Percentiles rank a stretch among this genome's conserved stretches.
These are phyloP conservation scores for Eumacrocentrus americanus DNA, from an alignment of 2,888 invertebrate genomes.

Conservation along the genomic window DNA sequence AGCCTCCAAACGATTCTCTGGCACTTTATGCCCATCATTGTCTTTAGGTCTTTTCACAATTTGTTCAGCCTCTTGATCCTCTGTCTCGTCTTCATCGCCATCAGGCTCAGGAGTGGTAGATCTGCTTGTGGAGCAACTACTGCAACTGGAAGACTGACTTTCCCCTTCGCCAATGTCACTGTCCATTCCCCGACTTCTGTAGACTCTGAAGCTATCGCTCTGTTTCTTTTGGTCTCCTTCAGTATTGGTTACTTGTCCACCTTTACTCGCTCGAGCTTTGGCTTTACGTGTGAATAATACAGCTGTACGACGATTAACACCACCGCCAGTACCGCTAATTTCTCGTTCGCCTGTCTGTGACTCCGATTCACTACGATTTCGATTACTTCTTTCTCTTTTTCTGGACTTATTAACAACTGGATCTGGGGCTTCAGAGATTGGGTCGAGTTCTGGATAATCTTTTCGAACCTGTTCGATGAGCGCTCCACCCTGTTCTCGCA, in stretches of 20 bases:
- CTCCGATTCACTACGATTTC: conserved; percentile 49
- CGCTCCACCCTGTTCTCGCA: conserved; percentile 85
- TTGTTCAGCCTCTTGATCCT: conserved; percentile 38
- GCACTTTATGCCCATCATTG: conserved; percentile 39
- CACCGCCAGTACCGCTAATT: conserved; percentile 59
- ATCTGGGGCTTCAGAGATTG: conserved; percentile 24
- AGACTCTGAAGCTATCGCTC: conserved; percentile 56
- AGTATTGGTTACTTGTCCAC: conserved; percentile 43
- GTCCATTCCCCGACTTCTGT: conserved; percentile 55
- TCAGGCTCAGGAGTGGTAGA: conserved; percentile 54
- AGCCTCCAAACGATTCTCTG: conserved; percentile 70
- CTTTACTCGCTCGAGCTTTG: conserved; percentile 64
- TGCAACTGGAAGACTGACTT: conserved; percentile 58
- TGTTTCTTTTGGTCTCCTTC: conserved; percentile 53
- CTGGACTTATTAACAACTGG: conserved; percentile 42
- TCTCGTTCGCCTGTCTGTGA: conserved; percentile 50
- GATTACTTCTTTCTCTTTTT: conserved; percentile 53
- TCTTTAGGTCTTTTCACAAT: conserved; percentile 36
- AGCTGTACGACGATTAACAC: conserved; percentile 76
- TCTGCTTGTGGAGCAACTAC: conserved; percentile 58
- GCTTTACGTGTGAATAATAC: conserved; percentile 79
- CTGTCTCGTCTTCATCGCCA: conserved; percentile 56
- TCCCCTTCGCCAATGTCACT: conserved; percentile 58
- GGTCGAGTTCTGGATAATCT: conserved; percentile 64
- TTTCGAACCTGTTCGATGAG: conserved; percentile 81